Evolutionary conservation across 2,797 vertebrate species (phyloP).

Genomic region (Ataeniobius toweri): DNA sequence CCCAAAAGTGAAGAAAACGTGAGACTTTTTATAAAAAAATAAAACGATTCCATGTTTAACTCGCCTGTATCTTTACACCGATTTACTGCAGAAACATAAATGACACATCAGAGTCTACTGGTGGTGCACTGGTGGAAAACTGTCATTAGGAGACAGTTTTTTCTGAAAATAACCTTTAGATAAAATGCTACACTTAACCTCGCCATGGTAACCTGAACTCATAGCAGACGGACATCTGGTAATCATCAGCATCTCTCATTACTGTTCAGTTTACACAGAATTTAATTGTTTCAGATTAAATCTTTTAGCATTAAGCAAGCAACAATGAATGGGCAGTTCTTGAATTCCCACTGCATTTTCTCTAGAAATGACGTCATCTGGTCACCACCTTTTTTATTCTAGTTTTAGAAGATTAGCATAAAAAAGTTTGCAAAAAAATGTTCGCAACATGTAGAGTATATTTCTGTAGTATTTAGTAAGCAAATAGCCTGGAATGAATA

Average conservation of each 20-base stretch:
- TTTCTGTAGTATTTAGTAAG: slow-evolving; percentile 47
- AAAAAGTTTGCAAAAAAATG: slow-evolving; percentile 47
- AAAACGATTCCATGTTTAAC: background rate
- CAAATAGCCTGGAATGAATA: slow-evolving; percentile 42
- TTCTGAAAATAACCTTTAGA: background rate
- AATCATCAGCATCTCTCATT: background rate
- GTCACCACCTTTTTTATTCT: background rate
- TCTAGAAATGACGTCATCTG: background rate
- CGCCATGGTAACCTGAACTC: slow-evolving; percentile 3
- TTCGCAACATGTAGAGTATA: slow-evolving; percentile 41
- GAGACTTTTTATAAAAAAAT: background rate
- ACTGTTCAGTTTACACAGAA: background rate
- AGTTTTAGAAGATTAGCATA: slow-evolving; percentile 32
- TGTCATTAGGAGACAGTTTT: slow-evolving; percentile 2
- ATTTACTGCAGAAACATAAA: background rate
- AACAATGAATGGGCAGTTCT: background rate
- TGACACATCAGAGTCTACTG: slow-evolving; percentile 3
- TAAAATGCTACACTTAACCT: slow-evolving; percentile 2
- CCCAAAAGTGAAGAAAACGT: background rate
- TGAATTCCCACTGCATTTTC: background rate
- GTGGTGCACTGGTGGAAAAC: background rate
- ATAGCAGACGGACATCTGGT: slow-evolving; percentile 1
- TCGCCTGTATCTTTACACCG: background rate
- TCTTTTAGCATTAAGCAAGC: background rate
- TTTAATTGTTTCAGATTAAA: background rate